Conservation (phyloP, 2,888 invertebrate genomes). For the Zeuzera pyrina region DNA sequence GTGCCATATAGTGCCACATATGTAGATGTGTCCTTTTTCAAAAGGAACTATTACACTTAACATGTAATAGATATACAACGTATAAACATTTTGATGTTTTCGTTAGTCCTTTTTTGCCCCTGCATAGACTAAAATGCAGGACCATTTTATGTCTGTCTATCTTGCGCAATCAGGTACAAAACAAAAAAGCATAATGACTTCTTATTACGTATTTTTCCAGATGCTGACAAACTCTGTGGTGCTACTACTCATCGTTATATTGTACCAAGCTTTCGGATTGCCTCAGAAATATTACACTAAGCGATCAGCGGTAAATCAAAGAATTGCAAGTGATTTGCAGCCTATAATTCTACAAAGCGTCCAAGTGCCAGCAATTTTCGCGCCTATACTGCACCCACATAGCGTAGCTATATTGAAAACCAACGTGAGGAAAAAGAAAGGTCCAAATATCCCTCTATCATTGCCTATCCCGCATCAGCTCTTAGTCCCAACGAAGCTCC, state of each 20-base stretch:
- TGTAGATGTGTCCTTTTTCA: too few relatives aligned
- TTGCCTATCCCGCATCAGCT: conserved; percentile 33
- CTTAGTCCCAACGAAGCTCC: conserved; percentile 35
- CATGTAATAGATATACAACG: too few relatives aligned
- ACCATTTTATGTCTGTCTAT: too few relatives aligned
- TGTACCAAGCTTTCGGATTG: conserved; percentile 21
- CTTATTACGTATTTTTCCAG: conserved; percentile 29
- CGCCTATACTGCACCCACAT: conserved; percentile 4
- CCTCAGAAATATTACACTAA: conserved; percentile 16
- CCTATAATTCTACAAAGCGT: not conserved
- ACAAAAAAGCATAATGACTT: too few relatives aligned
- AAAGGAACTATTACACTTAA: too few relatives aligned
- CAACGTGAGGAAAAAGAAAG: conserved; percentile 9
- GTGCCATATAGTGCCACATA: too few relatives aligned
- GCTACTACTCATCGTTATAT: conserved; percentile 22
- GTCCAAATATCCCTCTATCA: conserved; percentile 23
- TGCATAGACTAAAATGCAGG: too few relatives aligned
- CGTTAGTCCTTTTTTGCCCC: too few relatives aligned
- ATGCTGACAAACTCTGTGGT: conserved; percentile 30
- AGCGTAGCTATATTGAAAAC: not conserved
- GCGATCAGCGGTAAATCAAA: not conserved
- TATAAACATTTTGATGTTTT: too few relatives aligned
- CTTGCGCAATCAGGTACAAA: too few relatives aligned
- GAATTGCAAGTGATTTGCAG: not conserved
- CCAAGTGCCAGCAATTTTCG: conserved; percentile 1